A percentile compares a stretch with the other conserved stretches of the same genome.
phyloP scores from a whole-genome alignment of 2,888 invertebrate genomes.

The Platynereis dumerilii region DNA sequence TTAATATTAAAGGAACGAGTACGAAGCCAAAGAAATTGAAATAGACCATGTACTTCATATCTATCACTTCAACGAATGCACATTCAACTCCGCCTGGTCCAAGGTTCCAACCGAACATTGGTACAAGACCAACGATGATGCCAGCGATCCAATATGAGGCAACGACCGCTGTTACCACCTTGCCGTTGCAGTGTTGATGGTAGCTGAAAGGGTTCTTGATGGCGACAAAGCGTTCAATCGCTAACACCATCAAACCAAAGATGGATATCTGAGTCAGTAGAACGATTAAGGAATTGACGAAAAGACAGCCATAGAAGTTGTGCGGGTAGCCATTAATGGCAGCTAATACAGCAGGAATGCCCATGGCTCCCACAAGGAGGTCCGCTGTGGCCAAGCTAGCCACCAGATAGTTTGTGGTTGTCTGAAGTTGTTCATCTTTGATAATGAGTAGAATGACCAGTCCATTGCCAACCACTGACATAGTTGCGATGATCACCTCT shows the following conservation, averaged over 20 bases:
- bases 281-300: constrained; percentile 54
- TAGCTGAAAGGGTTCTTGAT: constrained; percentile 57
- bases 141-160: constrained; percentile 48
- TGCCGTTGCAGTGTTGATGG: constrained; percentile 44
- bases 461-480: constrained; percentile 28
- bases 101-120: constrained; percentile 58
- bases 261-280: constrained; percentile 59
- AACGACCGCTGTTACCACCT: constrained; percentile 42
- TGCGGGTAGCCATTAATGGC: constrained; percentile 23
- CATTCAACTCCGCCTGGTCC: constrained; percentile 42
- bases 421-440: constrained; percentile 18
- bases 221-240: constrained; percentile 57
- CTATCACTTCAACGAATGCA: constrained; percentile 54
- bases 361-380: constrained; percentile 35
- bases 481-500: constrained; percentile 27
- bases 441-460: constrained; percentile 25
- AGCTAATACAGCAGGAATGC: constrained; percentile 34
- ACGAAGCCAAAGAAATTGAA: constrained; percentile 59
- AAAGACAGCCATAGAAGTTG: constrained; percentile 39
- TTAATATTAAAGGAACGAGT: constrained; percentile 50
- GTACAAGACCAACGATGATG: constrained; percentile 51
- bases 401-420: constrained; percentile 34
- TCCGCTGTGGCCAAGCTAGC: constrained; percentile 35
- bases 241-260: constrained; percentile 55
- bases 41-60: constrained; percentile 59